Percentiles rank a stretch among this genome's conserved stretches.
phyloP scores from a whole-genome alignment of 2,888 invertebrate species.

The Leptothorax acervorum region DNA sequence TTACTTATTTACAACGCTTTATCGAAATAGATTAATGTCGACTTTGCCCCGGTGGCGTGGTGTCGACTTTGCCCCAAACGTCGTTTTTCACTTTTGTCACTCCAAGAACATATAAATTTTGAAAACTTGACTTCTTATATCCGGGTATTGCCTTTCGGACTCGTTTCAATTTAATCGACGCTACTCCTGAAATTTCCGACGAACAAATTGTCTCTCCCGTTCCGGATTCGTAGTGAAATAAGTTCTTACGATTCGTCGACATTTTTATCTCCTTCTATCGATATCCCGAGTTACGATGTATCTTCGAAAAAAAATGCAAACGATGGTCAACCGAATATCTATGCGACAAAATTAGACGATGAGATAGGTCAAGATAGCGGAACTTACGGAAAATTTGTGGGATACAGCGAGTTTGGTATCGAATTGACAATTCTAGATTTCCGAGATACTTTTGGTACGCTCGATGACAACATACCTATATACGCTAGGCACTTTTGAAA shows the following conservation, averaged over 20 bases:
- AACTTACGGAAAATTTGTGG: background rate
- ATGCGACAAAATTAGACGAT: background rate
- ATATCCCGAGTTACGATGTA: background rate
- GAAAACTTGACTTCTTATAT: conserved; percentile 1
- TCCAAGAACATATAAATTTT: too few species aligned
- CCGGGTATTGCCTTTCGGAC: background rate
- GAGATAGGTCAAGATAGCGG: background rate
- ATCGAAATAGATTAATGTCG: too few species aligned
- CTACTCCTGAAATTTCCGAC: background rate
- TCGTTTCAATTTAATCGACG: background rate
- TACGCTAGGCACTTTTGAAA: conserved; percentile 5
- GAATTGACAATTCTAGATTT: background rate
- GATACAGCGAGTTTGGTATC: background rate
- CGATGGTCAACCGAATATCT: background rate
- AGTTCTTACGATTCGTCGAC: background rate
- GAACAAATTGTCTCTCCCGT: background rate
- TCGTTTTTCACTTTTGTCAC: too few species aligned
- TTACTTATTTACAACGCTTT: too few species aligned
- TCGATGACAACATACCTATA: background rate
- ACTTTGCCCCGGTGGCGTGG: too few species aligned
- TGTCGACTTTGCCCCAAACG: too few species aligned
- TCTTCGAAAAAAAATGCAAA: background rate
- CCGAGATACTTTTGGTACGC: background rate
- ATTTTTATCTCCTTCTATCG: background rate
- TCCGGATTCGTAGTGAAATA: background rate